Evolutionary conservation across 2,888 invertebrate genomes (phyloP).

Genomic region (Allolobophora icterica): DNA sequence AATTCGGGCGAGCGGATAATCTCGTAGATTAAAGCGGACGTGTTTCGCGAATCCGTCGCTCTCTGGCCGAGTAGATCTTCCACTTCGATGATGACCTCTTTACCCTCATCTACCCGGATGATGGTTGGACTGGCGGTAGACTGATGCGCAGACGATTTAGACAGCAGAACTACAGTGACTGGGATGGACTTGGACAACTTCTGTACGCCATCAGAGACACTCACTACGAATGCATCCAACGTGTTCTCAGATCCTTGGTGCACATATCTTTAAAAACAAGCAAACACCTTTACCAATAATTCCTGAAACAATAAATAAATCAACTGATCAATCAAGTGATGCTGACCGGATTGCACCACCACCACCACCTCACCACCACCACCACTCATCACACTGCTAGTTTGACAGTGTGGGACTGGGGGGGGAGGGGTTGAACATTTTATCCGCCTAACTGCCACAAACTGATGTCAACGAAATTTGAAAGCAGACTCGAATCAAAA

Average conservation of each 20-base stretch:
- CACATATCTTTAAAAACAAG: constrained; percentile 55
- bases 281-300: not conserved
- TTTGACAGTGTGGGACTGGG: no score
- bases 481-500: no score
- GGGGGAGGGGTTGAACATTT: no score
- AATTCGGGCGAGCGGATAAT: constrained; percentile 60
- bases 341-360: no score
- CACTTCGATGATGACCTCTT: constrained; percentile 50
- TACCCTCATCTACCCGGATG: constrained; percentile 62
- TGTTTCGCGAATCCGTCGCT: constrained; percentile 18
- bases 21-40: constrained; percentile 55
- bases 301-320: not conserved
- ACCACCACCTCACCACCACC: no score
- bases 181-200: constrained; percentile 58
- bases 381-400: no score
- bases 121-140: constrained; percentile 53
- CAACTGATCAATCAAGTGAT: not conserved
- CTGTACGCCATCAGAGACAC: constrained; percentile 61
- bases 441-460: no score
- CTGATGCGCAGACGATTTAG: constrained; percentile 59
- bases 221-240: constrained; percentile 58
- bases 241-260: constrained; percentile 60
- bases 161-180: constrained; percentile 60
- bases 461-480: no score
- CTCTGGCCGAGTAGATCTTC: constrained; percentile 53